These are phyloP conservation scores for Ptychadena robeensis DNA, from an alignment of 2,797 vertebrate genomes.

Conservation along the genomic window DNA sequence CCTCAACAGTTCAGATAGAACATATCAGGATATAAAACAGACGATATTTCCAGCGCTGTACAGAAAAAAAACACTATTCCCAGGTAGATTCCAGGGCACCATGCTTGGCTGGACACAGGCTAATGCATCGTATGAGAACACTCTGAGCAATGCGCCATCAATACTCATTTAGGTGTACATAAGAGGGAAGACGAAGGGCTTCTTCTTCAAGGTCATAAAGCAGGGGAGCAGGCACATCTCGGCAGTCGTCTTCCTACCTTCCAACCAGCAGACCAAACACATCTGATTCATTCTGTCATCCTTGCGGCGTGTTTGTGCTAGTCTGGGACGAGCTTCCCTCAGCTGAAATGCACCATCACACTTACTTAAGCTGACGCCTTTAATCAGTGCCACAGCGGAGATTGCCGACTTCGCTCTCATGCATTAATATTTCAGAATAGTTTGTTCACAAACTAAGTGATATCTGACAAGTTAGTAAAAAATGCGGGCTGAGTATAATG, in stretches of 20 bases:
- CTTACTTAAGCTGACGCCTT: conserved; percentile 77
- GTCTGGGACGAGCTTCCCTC: conserved; percentile 69
- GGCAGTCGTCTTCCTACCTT: conserved; percentile 75
- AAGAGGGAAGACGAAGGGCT: conserved; percentile 67
- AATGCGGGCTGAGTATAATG: not conserved
- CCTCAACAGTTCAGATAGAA: not conserved
- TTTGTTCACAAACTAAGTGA: conserved; percentile 70
- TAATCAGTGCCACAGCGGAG: conserved; percentile 72
- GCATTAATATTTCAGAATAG: conserved; percentile 70
- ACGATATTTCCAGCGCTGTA: no score
- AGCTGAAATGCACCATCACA: conserved; percentile 73
- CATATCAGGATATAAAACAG: conserved; percentile 1
- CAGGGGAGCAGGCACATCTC: conserved; percentile 74
- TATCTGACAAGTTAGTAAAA: conserved; percentile 70
- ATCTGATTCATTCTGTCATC: conserved; percentile 82
- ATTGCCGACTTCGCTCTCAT: conserved; percentile 69
- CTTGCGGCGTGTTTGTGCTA: conserved; percentile 71
- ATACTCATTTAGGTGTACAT: conserved; percentile 70
- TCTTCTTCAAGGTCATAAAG: conserved; percentile 75
- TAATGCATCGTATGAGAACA: conserved; percentile 54
- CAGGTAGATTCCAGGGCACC: conserved; percentile 21
- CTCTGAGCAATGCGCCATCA: conserved; percentile 61
- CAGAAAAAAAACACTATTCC: not conserved
- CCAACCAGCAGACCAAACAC: conserved; percentile 77
- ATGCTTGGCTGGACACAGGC: conserved; percentile 6